Evolutionary conservation across 2,888 invertebrate genomes (phyloP).

Genomic region (Axea sp.): DNA sequence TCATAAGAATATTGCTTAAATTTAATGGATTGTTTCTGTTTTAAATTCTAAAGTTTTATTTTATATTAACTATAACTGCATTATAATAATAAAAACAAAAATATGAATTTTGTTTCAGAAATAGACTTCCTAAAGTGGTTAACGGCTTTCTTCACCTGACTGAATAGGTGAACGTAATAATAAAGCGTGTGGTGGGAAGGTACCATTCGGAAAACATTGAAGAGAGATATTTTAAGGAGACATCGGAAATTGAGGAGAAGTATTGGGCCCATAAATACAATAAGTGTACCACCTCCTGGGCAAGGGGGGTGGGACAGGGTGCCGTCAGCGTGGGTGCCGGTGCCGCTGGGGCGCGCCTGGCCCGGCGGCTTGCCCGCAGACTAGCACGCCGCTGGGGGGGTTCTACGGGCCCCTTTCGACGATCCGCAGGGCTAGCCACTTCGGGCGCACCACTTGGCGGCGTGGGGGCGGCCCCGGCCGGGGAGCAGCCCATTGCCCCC

Average conservation of each 20-base stretch:
- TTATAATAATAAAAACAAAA: too few species aligned
- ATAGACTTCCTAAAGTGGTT: slow-evolving; percentile 40
- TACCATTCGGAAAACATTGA: slow-evolving; percentile 22
- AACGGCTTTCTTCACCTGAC: slow-evolving; percentile 2
- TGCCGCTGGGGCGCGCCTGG: slow-evolving; percentile 85
- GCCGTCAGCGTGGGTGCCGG: slow-evolving; percentile 83
- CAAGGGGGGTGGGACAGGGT: slow-evolving; percentile 80
- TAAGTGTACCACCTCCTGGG: slow-evolving; percentile 81
- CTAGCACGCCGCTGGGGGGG: slow-evolving; percentile 80
- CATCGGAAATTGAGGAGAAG: slow-evolving; percentile 28
- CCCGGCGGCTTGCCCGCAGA: slow-evolving; percentile 79
- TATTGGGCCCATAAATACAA: slow-evolving; percentile 67
- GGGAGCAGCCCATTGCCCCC: slow-evolving; percentile 67
- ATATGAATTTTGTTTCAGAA: slow-evolving; percentile 31
- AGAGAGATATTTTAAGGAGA: slow-evolving; percentile 25
- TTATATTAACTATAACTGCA: too few species aligned
- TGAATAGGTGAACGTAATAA: slow-evolving; percentile 24
- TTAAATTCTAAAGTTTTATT: too few species aligned
- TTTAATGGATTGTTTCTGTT: too few species aligned
- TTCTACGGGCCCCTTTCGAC: slow-evolving; percentile 80
- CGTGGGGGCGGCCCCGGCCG: slow-evolving; percentile 68
- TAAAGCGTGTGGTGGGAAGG: slow-evolving; percentile 30
- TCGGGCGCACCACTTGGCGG: slow-evolving; percentile 66
- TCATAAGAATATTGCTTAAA: too few species aligned
- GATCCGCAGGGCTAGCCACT: slow-evolving; percentile 72